These are phyloP conservation scores for Poeciliopsis prolifica DNA, from an alignment of 2,113 vertebrate species.

Conservation along the genomic window DNA sequence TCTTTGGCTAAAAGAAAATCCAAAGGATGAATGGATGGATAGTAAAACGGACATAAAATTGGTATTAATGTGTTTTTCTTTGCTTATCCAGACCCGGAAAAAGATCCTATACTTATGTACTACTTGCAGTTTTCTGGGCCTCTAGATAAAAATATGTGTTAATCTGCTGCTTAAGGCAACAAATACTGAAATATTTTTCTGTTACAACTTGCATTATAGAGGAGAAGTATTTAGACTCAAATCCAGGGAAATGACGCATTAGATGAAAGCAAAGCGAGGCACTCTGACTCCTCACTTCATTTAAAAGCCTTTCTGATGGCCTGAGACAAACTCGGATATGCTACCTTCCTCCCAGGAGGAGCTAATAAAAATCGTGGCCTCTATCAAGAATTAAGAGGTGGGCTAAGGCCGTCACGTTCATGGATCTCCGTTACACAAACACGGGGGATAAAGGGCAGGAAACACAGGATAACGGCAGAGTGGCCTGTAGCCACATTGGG, in stretches of 20 bases:
- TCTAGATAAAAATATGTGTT: too few relatives aligned
- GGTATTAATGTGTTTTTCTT: too few relatives aligned
- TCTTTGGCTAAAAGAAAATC: too few relatives aligned
- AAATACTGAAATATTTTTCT: too few relatives aligned
- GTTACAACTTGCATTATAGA: too few relatives aligned
- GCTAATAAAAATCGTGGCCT: conserved; percentile 12
- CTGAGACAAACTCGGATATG: conserved; percentile 5
- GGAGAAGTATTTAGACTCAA: too few relatives aligned
- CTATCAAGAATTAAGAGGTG: conserved; percentile 14
- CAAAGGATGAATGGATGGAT: too few relatives aligned
- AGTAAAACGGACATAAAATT: too few relatives aligned
- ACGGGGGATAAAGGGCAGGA: conserved; percentile 34
- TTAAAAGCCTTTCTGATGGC: background rate
- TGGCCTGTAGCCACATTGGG: conserved; percentile 28
- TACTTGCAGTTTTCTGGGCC: too few relatives aligned
- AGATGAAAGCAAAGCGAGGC: background rate
- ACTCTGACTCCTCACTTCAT: background rate
- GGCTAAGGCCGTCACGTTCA: conserved; percentile 1
- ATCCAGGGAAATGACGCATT: background rate
- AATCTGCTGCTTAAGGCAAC: too few relatives aligned
- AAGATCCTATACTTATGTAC: too few relatives aligned
- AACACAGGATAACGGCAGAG: conserved; percentile 18
- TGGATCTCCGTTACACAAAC: conserved; percentile 6
- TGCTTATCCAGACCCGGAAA: too few relatives aligned
- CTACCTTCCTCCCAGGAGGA: background rate